Conservation (phyloP, 2,113 vertebrate genomes). For the Buteo buteo region DNA sequence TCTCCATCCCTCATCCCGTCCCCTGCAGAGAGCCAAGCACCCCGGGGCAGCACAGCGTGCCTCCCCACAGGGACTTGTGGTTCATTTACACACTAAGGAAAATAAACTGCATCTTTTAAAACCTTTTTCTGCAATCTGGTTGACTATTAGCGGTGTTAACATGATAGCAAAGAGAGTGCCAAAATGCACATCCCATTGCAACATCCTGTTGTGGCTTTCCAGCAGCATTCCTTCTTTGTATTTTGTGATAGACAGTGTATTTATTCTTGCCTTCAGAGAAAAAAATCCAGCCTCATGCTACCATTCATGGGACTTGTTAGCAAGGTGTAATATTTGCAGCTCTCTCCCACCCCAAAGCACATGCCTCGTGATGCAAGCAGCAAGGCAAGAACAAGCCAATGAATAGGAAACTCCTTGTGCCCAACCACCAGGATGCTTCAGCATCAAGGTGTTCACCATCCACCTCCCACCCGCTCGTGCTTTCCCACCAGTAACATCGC, state of each 20-base stretch:
- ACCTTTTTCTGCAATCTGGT: neutral
- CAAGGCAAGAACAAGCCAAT: neutral
- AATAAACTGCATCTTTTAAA: neutral
- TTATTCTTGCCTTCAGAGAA: neutral
- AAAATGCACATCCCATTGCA: neutral
- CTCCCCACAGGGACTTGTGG: rapidly evolving
- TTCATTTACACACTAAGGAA: neutral
- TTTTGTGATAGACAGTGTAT: neutral
- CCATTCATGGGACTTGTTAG: neutral
- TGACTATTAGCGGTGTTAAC: neutral
- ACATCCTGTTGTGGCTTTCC: neutral
- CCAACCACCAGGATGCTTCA: neutral
- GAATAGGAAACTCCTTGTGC: neutral
- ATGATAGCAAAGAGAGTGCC: rapidly evolving
- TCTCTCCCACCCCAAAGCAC: neutral
- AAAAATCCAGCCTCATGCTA: neutral
- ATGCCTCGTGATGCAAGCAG: rapidly evolving
- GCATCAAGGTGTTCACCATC: neutral
- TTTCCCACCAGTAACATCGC: neutral
- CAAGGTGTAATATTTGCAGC: neutral
- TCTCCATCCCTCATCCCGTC: neutral
- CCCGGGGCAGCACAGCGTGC: rapidly evolving
- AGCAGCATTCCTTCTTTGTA: neutral
- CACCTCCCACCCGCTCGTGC: neutral
- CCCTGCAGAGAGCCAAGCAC: neutral